phyloP scores from a whole-genome alignment of 2,888 invertebrate species.

The Frankliniella intonsa region DNA sequence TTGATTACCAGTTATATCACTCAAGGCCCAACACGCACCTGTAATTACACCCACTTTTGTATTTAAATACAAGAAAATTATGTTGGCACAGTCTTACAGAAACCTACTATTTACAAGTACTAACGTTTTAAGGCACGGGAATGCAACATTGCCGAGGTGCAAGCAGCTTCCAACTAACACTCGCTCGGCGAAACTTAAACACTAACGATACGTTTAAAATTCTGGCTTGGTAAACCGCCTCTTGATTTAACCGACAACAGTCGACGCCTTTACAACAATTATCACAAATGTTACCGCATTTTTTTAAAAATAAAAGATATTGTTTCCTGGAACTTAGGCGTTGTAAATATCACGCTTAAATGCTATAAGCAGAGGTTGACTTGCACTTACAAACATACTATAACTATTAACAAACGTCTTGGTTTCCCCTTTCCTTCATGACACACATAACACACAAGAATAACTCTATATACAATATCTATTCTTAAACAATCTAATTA shows the following conservation, averaged over 20 bases:
- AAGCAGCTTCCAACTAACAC: not conserved
- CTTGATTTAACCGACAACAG: too few relatives aligned
- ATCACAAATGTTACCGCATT: too few relatives aligned
- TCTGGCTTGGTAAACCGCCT: not conserved
- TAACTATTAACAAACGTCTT: not conserved
- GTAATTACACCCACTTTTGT: too few relatives aligned
- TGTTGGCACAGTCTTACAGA: not conserved
- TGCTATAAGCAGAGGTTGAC: too few relatives aligned
- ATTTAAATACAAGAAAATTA: too few relatives aligned
- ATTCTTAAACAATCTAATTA: not conserved
- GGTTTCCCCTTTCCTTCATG: not conserved
- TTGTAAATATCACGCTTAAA: too few relatives aligned
- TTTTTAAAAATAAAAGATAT: too few relatives aligned
- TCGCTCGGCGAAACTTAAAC: not conserved
- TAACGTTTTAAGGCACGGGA: constrained; percentile 7
- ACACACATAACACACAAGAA: not conserved
- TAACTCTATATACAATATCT: not conserved
- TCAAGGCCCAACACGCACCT: too few relatives aligned
- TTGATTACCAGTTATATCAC: too few relatives aligned
- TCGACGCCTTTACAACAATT: too few relatives aligned
- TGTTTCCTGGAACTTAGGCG: too few relatives aligned
- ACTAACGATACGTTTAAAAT: constrained; percentile 6
- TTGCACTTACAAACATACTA: too few relatives aligned
- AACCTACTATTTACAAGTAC: not conserved
- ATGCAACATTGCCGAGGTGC: not conserved